A percentile compares a stretch with the other conserved stretches of the same genome.
These are phyloP conservation scores for Chelonus insularis DNA, from an alignment of 1,140 invertebrate genomes.

Conservation along the genomic window DNA sequence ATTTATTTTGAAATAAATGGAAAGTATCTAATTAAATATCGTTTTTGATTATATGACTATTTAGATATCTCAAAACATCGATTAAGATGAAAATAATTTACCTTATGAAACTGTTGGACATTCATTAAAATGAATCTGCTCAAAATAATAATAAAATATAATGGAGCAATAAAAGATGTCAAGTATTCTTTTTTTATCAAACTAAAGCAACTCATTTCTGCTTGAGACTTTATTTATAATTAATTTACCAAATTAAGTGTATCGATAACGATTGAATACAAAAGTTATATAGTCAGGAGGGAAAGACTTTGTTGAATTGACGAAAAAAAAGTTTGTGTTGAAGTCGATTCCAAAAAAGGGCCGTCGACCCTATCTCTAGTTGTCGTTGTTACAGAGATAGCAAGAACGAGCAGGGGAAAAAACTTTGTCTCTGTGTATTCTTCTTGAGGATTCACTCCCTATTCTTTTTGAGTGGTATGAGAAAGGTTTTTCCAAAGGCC, in stretches of 20 bases:
- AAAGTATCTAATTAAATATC: too few relatives aligned
- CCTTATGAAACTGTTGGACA: too few relatives aligned
- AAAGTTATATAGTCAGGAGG: background rate
- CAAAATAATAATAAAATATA: too few relatives aligned
- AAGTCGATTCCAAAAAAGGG: conserved; percentile 21
- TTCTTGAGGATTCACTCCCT: conserved; percentile 2
- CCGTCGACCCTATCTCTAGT: conserved; percentile 18
- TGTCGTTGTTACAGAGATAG: conserved; percentile 10
- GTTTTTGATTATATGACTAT: too few relatives aligned
- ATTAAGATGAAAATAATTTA: too few relatives aligned
- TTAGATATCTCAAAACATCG: too few relatives aligned
- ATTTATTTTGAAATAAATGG: too few relatives aligned
- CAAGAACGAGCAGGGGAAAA: background rate
- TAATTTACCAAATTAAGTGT: background rate
- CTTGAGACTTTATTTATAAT: background rate
- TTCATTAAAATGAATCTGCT: too few relatives aligned
- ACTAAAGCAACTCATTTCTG: too few relatives aligned
- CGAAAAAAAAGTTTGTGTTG: background rate
- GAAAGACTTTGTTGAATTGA: background rate
- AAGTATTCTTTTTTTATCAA: too few relatives aligned
- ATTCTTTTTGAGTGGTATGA: background rate
- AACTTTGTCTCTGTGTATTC: conserved; percentile 14
- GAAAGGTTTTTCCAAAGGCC: conserved; percentile 16
- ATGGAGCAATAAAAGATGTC: too few relatives aligned
- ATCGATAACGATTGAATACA: background rate